Evolutionary conservation across 2,797 vertebrate genomes (phyloP).

Genomic region (Aeoliscus strigatus): DNA sequence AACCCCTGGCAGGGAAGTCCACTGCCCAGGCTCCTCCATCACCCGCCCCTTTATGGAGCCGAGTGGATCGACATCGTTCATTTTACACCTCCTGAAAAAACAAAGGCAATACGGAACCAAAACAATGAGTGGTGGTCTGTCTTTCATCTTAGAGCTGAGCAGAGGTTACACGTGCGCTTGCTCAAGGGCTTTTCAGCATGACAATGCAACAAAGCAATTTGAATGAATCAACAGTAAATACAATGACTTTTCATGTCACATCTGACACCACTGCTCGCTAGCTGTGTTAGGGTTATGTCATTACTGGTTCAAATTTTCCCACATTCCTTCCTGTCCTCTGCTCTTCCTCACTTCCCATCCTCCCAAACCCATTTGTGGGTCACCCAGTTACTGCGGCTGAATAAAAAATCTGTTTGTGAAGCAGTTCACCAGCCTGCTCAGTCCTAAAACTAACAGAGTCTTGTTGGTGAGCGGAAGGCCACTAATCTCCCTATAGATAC

Average conservation of each 20-base stretch:
- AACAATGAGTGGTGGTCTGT: slow-evolving; percentile 52
- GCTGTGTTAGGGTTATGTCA: slow-evolving; percentile 8
- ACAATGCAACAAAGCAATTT: slow-evolving; percentile 19
- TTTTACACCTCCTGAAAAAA: slow-evolving; percentile 65
- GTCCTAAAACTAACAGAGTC: slow-evolving; percentile 56
- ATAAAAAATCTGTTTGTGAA: slow-evolving; percentile 51
- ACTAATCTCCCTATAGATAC: slow-evolving; percentile 66
- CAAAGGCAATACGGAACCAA: slow-evolving; percentile 52
- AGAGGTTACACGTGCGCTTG: slow-evolving; percentile 50
- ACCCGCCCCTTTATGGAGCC: slow-evolving; percentile 24
- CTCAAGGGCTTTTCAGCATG: slow-evolving; percentile 25
- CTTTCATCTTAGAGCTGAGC: slow-evolving; percentile 55
- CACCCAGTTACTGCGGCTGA: slow-evolving; percentile 36
- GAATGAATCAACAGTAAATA: slow-evolving; percentile 34
- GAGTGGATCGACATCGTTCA: slow-evolving; percentile 45
- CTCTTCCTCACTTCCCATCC: slow-evolving; percentile 16
- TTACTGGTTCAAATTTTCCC: slow-evolving; percentile 13
- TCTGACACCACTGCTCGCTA: slow-evolving; percentile 1
- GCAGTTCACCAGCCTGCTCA: slow-evolving; percentile 41
- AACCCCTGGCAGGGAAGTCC: slow-evolving; percentile 57
- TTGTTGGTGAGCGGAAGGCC: slow-evolving; percentile 59
- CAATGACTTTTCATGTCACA: slow-evolving; percentile 23
- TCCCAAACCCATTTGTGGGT: slow-evolving; percentile 29
- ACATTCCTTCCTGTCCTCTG: slow-evolving; percentile 11
- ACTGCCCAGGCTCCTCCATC: slow-evolving; percentile 19